These are phyloP conservation scores for Coenonympha arcania DNA, from an alignment of 2,888 invertebrate species.

Conservation along the genomic window DNA sequence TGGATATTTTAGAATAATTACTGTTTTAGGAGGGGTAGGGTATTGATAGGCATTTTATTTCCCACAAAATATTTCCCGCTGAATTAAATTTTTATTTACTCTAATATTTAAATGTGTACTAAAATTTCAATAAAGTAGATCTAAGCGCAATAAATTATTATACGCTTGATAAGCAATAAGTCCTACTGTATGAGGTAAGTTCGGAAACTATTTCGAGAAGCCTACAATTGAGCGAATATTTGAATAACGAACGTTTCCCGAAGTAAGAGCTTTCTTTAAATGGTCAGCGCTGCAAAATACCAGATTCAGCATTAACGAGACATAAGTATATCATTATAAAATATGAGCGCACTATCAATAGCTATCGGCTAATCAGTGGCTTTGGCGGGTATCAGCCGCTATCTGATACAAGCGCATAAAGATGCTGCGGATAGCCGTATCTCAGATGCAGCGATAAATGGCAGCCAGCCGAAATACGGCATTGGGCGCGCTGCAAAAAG, in stretches of 20 bases:
- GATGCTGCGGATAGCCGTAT: conserved; percentile 61
- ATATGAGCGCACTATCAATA: conserved; percentile 41
- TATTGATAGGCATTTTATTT: too few species aligned
- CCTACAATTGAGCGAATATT: conserved; percentile 5
- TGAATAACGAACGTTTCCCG: conserved; percentile 12
- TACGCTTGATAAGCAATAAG: conserved; percentile 2
- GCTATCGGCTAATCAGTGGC: conserved; percentile 59
- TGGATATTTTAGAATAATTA: too few species aligned
- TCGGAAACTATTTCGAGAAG: neutral
- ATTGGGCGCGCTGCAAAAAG: conserved; percentile 63
- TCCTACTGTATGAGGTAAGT: neutral
- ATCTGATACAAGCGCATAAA: conserved; percentile 58
- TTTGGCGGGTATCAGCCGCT: conserved; percentile 44
- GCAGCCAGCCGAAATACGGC: conserved; percentile 66
- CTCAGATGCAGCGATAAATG: conserved; percentile 69
- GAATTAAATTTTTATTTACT: too few species aligned
- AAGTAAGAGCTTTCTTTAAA: conserved; percentile 6
- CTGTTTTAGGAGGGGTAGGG: too few species aligned
- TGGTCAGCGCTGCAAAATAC: conserved; percentile 11
- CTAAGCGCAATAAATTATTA: too few species aligned
- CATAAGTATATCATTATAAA: conserved; percentile 35
- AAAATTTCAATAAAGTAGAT: too few species aligned
- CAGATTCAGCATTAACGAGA: conserved; percentile 27
- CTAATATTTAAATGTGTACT: too few species aligned
- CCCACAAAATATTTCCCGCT: too few species aligned